These are phyloP conservation scores for Eospalax fontanierii DNA, from an alignment of 2,797 vertebrate genomes.

Conservation along the genomic window DNA sequence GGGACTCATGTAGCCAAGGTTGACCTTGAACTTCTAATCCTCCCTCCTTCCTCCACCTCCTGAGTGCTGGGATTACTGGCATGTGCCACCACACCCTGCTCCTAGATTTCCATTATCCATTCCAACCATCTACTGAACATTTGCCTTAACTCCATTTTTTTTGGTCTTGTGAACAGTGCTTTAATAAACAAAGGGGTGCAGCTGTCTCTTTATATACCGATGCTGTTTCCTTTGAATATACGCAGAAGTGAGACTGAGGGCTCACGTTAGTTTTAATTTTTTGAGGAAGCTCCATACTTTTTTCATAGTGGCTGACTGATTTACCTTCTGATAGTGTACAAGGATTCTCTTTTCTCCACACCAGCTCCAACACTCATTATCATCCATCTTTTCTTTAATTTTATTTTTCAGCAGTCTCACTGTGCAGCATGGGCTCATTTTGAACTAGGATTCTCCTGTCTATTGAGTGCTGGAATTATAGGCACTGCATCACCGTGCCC, in stretches of 20 bases:
- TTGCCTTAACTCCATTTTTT: not conserved
- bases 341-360: not conserved
- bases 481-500: not conserved
- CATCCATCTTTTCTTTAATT: not conserved
- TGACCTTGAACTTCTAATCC: too few relatives aligned
- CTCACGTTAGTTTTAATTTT: not conserved
- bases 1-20: not conserved
- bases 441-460: not conserved
- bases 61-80: not conserved
- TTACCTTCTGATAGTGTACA: not conserved
- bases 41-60: not conserved
- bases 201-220: not conserved
- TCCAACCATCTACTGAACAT: not conserved
- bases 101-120: not conserved
- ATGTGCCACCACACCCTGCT: not conserved
- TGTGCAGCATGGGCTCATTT: not conserved
- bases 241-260: not conserved
- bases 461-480: not conserved
- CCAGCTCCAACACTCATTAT: not conserved
- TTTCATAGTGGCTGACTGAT: not conserved
- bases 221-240: not conserved
- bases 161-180: not conserved
- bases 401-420: not conserved
- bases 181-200: not conserved
- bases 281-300: not conserved